Percentiles rank a stretch among this genome's conserved stretches.
Conservation (phyloP, 1,140 invertebrate genomes). For the Drosophila nikananu region DNA sequence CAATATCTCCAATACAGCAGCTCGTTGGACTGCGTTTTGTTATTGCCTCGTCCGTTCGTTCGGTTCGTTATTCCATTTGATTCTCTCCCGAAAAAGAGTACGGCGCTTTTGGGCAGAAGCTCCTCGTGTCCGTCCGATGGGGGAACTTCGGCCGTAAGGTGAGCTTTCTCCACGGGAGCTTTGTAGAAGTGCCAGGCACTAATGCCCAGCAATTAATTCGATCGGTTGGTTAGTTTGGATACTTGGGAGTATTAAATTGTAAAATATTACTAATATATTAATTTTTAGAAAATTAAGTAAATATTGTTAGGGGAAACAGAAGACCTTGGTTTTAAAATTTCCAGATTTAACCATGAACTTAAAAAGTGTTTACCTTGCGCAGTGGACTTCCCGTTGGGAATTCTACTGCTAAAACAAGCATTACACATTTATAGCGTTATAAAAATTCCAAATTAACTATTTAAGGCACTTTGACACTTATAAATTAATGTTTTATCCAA, state of each 20-base stretch:
- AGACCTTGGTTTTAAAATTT: too few relatives aligned
- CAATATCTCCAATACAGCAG: slow-evolving; percentile 68
- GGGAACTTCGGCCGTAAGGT: slow-evolving; percentile 5
- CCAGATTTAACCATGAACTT: too few relatives aligned
- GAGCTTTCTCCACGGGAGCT: slow-evolving; percentile 26
- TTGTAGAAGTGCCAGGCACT: not conserved
- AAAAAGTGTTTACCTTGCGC: too few relatives aligned
- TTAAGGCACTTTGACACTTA: not conserved
- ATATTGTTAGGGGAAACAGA: too few relatives aligned
- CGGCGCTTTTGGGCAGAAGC: slow-evolving; percentile 18
- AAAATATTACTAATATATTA: not conserved
- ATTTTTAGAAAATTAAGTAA: too few relatives aligned
- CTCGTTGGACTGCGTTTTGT: slow-evolving; percentile 61
- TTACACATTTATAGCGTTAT: not conserved
- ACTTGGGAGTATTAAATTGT: not conserved
- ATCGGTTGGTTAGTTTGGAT: not conserved
- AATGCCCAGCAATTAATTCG: not conserved
- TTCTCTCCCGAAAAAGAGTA: slow-evolving; percentile 37
- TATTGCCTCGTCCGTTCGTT: slow-evolving; percentile 42
- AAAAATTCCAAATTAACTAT: not conserved
- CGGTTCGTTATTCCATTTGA: slow-evolving; percentile 36
- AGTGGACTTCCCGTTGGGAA: not conserved
- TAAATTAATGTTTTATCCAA: not conserved
- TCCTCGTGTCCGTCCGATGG: not conserved
- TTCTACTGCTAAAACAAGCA: not conserved